Evolutionary conservation across 2,888 invertebrate genomes (phyloP).

Genomic region (Drosophila kambysellisi): DNA sequence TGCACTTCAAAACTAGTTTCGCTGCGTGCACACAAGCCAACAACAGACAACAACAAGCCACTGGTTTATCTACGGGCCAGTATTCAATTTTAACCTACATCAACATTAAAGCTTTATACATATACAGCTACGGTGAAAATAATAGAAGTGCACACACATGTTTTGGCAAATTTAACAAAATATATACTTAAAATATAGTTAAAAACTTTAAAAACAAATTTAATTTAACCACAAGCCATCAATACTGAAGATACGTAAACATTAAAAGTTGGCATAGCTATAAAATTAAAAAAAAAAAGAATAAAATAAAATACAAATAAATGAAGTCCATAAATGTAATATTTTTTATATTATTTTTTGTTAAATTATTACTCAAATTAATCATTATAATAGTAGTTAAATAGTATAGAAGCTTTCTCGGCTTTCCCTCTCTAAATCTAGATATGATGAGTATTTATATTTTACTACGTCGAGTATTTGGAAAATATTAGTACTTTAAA

Average conservation of each 20-base stretch:
- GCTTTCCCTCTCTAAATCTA: not conserved
- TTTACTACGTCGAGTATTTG: not conserved
- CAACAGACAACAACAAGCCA: constrained; percentile 9
- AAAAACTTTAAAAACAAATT: not conserved
- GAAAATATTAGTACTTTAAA: not conserved
- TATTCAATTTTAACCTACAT: constrained; percentile 67
- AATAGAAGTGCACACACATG: not conserved
- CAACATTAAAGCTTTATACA: constrained; percentile 48
- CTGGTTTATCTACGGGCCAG: constrained; percentile 24
- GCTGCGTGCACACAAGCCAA: constrained; percentile 30
- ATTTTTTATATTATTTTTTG: not conserved
- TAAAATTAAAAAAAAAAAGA: not conserved
- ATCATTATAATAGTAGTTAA: not conserved
- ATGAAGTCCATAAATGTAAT: not conserved
- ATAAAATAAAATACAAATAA: not conserved
- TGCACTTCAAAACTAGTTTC: constrained; percentile 65
- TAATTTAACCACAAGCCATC: not conserved
- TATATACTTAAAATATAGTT: not conserved
- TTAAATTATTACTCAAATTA: not conserved
- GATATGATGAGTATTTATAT: not conserved
- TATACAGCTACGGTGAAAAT: constrained; percentile 4
- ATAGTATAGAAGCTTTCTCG: not conserved
- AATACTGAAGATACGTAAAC: not conserved
- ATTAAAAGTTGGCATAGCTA: not conserved
- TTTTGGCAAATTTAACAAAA: not conserved